A percentile compares a stretch with the other conserved stretches of the same genome.
phyloP scores from a whole-genome alignment of 2,888 invertebrate species.

The Schizotus pectinicornis region DNA sequence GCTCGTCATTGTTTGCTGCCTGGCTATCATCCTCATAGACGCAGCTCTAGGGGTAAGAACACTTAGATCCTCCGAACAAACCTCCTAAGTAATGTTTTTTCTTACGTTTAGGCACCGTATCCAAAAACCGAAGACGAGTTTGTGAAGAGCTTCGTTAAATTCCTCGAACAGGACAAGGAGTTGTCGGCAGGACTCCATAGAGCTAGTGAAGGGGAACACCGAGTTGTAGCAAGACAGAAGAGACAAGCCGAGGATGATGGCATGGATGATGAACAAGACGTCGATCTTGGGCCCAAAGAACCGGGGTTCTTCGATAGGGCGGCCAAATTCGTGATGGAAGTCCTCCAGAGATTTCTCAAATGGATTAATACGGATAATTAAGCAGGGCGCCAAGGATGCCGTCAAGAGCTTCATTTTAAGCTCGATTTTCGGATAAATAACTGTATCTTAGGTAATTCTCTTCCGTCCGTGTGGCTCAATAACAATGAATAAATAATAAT shows the following conservation, averaged over 20 bases:
- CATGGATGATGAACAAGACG: slow-evolving; percentile 30
- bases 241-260: slow-evolving; percentile 34
- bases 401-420: slow-evolving; percentile 30
- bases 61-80: slow-evolving; percentile 4
- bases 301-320: slow-evolving; percentile 57
- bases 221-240: slow-evolving; percentile 21
- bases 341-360: slow-evolving; percentile 58
- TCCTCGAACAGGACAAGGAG: slow-evolving; percentile 51
- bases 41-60: slow-evolving; percentile 32
- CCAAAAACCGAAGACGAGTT: slow-evolving; percentile 45
- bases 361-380: slow-evolving; percentile 57
- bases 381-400: slow-evolving; percentile 28
- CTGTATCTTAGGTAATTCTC: not conserved
- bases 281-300: slow-evolving; percentile 30
- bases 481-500: slow-evolving; percentile 10
- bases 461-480: not conserved
- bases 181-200: slow-evolving; percentile 29
- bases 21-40: slow-evolving; percentile 21
- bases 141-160: slow-evolving; percentile 42
- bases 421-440: slow-evolving; percentile 28
- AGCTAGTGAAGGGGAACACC: slow-evolving; percentile 6
- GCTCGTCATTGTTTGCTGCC: slow-evolving; percentile 23
- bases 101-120: slow-evolving; percentile 22
- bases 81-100: not conserved
- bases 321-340: slow-evolving; percentile 56